A percentile compares a stretch with the other conserved stretches of the same genome.
These are phyloP conservation scores for Aurelia aurita complex sp. Pacific DNA, from an alignment of 30 jellyfish, hydroid and myxozoan species.

Conservation along the genomic window DNA sequence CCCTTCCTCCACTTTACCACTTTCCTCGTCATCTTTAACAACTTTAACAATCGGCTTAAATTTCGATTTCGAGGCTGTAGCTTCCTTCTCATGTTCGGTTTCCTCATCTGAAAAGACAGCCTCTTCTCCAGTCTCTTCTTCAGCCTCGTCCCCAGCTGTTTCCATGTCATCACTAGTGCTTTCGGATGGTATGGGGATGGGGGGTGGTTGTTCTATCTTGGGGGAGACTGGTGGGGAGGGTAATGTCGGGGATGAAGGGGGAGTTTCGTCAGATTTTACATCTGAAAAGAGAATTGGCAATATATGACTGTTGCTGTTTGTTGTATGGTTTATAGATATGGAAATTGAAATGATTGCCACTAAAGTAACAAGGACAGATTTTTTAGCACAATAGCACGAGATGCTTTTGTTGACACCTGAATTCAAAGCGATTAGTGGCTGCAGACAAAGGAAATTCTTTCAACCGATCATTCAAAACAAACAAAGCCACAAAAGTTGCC, in stretches of 20 bases:
- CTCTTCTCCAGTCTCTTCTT: constrained; percentile 77
- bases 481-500: no score
- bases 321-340: no score
- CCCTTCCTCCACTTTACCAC: constrained; percentile 49
- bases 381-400: no score
- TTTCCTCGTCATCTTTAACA: constrained; percentile 70
- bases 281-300: constrained; percentile 6
- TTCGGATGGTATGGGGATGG: constrained; percentile 19
- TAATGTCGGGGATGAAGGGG: constrained; percentile 60
- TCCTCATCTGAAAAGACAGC: constrained; percentile 98
- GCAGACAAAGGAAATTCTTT: no score
- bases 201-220: constrained; percentile 64
- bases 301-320: no score
- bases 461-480: no score
- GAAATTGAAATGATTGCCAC: no score
- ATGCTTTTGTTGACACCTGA: no score
- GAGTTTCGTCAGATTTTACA: constrained; percentile 65
- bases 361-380: no score
- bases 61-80: constrained; percentile 63
- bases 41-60: constrained; percentile 66
- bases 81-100: constrained; percentile 54
- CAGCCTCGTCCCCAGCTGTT: constrained; percentile 37
- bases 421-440: no score
- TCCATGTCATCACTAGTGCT: constrained; percentile 39
- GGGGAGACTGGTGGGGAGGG: constrained; percentile 75